A percentile compares a stretch with the other conserved stretches of the same genome.
Evolutionary conservation across 2,113 vertebrate species (phyloP).

Genomic region (Microtus richardsoni): DNA sequence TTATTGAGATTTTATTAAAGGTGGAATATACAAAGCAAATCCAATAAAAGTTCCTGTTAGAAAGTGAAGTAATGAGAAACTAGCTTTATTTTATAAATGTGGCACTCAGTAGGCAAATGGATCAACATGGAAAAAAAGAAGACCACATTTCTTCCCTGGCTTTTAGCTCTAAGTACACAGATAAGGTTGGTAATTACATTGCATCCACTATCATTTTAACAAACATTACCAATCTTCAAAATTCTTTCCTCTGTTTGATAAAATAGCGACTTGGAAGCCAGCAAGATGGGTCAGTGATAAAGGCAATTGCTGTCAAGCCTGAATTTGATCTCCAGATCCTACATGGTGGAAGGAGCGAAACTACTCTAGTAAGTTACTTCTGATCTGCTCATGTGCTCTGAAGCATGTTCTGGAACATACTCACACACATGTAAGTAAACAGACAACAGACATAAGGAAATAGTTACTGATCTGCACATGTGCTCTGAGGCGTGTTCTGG

Average conservation of each 20-base stretch:
- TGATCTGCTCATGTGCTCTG: neutral
- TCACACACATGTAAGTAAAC: too few species aligned
- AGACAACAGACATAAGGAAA: neutral
- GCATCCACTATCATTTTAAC: neutral
- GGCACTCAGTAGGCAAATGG: neutral
- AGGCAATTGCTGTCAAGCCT: neutral
- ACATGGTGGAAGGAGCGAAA: neutral
- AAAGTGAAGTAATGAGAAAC: constrained; percentile 1
- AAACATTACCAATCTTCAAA: neutral
- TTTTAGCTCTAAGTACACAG: constrained; percentile 30
- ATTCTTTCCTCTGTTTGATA: neutral
- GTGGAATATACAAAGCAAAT: constrained; percentile 19
- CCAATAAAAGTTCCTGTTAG: constrained; percentile 12
- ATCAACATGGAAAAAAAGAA: constrained; percentile 17
- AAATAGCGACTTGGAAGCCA: neutral
- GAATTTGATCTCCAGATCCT: neutral
- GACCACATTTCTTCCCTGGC: neutral
- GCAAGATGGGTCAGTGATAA: neutral
- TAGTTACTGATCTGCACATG: neutral
- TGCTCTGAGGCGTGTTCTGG: too few species aligned
- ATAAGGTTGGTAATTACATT: neutral
- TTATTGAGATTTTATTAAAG: neutral
- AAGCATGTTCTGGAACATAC: neutral
- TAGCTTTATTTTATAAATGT: constrained; percentile 12
- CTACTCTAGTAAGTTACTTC: neutral